These are phyloP conservation scores for Portevinia maculata DNA, from an alignment of 2,888 invertebrate species.

Conservation along the genomic window DNA sequence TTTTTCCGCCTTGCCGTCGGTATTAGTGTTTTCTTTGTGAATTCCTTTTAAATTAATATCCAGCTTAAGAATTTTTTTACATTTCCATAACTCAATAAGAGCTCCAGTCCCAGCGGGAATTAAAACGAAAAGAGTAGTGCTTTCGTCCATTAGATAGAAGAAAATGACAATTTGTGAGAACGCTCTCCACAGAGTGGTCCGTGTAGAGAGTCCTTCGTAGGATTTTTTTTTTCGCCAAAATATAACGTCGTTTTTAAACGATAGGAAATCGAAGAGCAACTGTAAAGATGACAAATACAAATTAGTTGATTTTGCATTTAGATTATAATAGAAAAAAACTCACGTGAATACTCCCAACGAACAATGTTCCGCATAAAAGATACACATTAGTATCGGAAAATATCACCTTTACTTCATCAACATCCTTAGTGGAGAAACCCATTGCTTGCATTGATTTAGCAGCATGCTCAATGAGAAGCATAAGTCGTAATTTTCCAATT, in stretches of 20 bases:
- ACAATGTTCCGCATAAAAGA: conserved; percentile 93
- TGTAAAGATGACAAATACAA: conserved; percentile 83
- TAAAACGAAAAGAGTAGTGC: conserved; percentile 94
- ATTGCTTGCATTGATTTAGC: conserved; percentile 87
- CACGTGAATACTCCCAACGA: conserved; percentile 96
- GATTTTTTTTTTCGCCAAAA: conserved; percentile 95
- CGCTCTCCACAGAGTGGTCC: conserved; percentile 96
- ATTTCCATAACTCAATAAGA: conserved; percentile 98
- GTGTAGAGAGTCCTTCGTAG: conserved; percentile 94
- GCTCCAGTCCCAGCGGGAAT: conserved; percentile 93
- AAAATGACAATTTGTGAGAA: conserved; percentile 96
- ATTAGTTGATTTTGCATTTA: not conserved
- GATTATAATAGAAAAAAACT: conserved; percentile 82
- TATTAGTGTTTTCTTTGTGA: conserved; percentile 49
- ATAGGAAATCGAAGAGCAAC: conserved; percentile 97
- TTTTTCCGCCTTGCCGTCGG: conserved; percentile 86
- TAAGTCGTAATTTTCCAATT: conserved; percentile 90
- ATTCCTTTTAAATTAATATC: conserved; percentile 83
- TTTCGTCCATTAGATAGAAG: conserved; percentile 95
- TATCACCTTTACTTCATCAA: conserved; percentile 98
- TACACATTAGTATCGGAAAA: conserved; percentile 98
- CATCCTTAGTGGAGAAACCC: conserved; percentile 93
- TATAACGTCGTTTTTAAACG: conserved; percentile 98
- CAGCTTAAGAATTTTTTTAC: conserved; percentile 94
- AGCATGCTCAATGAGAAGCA: conserved; percentile 90